These are phyloP conservation scores for Homarus americanus DNA, from an alignment of 1,140 invertebrate species.

Conservation along the genomic window DNA sequence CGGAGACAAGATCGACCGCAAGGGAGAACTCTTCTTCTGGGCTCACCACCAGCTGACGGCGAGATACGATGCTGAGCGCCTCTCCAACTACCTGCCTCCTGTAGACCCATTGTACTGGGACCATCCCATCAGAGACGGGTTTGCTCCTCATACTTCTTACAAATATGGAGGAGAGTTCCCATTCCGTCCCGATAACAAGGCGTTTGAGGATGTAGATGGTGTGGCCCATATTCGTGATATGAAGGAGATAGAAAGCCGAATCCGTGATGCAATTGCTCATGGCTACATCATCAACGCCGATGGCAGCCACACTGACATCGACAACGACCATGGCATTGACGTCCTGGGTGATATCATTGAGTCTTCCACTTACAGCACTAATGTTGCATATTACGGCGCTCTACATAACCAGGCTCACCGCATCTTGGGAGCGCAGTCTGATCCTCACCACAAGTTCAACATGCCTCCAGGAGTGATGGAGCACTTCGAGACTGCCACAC, in stretches of 20 bases:
- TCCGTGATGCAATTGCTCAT: constrained; percentile 83
- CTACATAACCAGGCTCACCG: constrained; percentile 76
- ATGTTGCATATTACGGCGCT: constrained; percentile 74
- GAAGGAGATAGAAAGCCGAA: constrained; percentile 81
- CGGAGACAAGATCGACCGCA: constrained; percentile 76
- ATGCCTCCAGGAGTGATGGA: constrained; percentile 74
- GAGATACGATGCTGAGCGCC: constrained; percentile 73
- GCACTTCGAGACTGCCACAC: constrained; percentile 72
- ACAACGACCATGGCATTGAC: constrained; percentile 75
- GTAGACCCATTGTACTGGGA: constrained; percentile 78
- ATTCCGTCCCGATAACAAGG: constrained; percentile 80
- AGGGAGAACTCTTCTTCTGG: constrained; percentile 77
- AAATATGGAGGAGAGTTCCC: constrained; percentile 84
- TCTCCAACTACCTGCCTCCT: constrained; percentile 66
- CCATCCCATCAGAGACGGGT: constrained; percentile 80
- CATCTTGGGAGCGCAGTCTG: constrained; percentile 74
- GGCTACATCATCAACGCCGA: constrained; percentile 80
- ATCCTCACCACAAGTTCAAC: constrained; percentile 74
- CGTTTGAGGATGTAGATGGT: constrained; percentile 78
- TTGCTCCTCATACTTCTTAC: constrained; percentile 82
- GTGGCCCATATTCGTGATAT: constrained; percentile 77
- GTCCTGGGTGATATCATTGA: constrained; percentile 75
- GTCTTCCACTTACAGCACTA: constrained; percentile 63
- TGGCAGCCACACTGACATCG: constrained; percentile 36
- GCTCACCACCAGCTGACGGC: constrained; percentile 75